Percentiles rank a stretch among this genome's conserved stretches.
phyloP scores from a whole-genome alignment of 1,140 invertebrate genomes.

The Coelopa frigida region DNA sequence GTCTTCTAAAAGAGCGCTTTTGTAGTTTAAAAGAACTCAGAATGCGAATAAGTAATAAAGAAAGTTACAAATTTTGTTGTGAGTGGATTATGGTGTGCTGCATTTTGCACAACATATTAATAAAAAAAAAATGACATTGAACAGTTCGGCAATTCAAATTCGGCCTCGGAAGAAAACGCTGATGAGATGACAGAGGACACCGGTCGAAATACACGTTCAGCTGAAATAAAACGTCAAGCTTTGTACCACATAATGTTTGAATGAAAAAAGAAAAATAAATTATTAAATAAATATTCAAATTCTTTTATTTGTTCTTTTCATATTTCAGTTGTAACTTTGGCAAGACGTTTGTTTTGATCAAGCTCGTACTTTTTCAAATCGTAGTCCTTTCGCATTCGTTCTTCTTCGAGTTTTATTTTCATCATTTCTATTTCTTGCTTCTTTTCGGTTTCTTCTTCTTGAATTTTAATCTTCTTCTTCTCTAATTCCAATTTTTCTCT shows the following conservation, averaged over 20 bases:
- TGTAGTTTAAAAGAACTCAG: slow-evolving; percentile 2
- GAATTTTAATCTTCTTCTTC: not conserved
- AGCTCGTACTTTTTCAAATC: not conserved
- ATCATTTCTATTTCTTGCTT: not conserved
- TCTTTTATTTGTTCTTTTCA: not conserved
- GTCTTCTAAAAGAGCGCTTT: slow-evolving; percentile 1
- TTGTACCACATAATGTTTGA: not conserved
- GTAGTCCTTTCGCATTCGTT: not conserved
- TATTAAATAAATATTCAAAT: not conserved
- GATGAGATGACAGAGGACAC: not conserved
- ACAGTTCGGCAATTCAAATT: no score
- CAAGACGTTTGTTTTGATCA: not conserved
- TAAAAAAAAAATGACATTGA: not conserved
- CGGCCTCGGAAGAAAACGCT: not conserved
- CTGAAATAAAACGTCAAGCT: slow-evolving; percentile 1
- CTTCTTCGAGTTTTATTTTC: not conserved
- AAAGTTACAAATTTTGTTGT: not conserved
- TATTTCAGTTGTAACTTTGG: slow-evolving; percentile 2
- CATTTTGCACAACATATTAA: slow-evolving; percentile 4
- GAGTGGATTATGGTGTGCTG: not conserved
- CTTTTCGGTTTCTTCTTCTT: not conserved
- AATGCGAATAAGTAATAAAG: not conserved
- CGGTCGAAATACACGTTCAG: not conserved
- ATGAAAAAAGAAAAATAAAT: not conserved
- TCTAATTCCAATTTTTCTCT: slow-evolving; percentile 1